These are phyloP conservation scores for Leucopsar rothschildi DNA, from an alignment of 2,113 vertebrate species.

Conservation along the genomic window DNA sequence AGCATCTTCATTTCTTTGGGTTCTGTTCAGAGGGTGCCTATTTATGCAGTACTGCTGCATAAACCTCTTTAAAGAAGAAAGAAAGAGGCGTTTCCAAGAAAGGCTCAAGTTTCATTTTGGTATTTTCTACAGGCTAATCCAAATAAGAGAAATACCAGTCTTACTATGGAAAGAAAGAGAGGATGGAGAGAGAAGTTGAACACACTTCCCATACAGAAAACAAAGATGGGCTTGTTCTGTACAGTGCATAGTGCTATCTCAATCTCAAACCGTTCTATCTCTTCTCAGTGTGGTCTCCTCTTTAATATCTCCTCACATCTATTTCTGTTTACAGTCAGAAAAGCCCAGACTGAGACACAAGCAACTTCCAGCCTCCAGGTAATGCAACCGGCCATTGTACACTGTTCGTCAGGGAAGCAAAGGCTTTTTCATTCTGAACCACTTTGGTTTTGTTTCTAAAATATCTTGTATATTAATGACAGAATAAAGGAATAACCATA, in stretches of 20 bases:
- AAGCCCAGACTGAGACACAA: not conserved
- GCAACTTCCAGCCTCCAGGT: not conserved
- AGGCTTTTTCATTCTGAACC: not conserved
- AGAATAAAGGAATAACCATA: not conserved
- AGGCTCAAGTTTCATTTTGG: not conserved
- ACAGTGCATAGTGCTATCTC: not conserved
- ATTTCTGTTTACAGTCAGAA: not conserved
- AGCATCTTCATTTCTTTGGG: not conserved
- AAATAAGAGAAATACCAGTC: not conserved
- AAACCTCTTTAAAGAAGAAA: not conserved
- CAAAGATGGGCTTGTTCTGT: constrained; percentile 11
- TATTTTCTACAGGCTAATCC: not conserved
- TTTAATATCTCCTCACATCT: not conserved
- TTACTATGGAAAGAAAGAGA: not conserved
- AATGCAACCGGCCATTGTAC: not conserved
- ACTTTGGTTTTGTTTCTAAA: not conserved
- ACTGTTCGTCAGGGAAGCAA: not conserved
- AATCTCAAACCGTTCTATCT: not conserved
- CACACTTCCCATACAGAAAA: constrained; percentile 17
- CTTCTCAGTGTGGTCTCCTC: not conserved
- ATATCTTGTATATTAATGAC: not conserved
- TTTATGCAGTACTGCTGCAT: not conserved
- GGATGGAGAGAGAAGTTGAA: not conserved
- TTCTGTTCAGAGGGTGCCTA: not conserved
- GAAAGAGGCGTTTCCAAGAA: not conserved